A percentile compares a stretch with the other conserved stretches of the same genome.
Evolutionary conservation across 2,888 invertebrate genomes (phyloP).

Genomic region (Andrena dorsata): DNA sequence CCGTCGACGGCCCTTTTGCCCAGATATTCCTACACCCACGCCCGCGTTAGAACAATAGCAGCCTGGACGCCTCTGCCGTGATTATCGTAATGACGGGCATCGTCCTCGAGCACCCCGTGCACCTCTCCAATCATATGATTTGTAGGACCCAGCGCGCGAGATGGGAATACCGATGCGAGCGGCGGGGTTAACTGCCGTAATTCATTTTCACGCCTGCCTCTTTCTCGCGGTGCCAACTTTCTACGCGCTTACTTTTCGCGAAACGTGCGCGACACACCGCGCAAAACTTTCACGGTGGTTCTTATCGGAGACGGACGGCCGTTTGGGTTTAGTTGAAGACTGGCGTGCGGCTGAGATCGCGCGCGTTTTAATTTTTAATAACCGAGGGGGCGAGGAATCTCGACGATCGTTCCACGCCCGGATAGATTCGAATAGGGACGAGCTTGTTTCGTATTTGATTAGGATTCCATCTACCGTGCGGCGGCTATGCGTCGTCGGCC

Average conservation of each 20-base stretch:
- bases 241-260: slow-evolving; percentile 44
- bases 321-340: too few relatives aligned
- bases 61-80: slow-evolving; percentile 58
- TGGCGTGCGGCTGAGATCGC: too few relatives aligned
- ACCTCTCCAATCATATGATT: slow-evolving; percentile 61
- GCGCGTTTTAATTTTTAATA: background rate
- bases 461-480: slow-evolving; percentile 63
- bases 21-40: slow-evolving; percentile 64
- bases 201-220: slow-evolving; percentile 52
- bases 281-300: slow-evolving; percentile 45
- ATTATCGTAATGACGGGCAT: slow-evolving; percentile 67
- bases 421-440: slow-evolving; percentile 56
- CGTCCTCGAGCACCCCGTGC: slow-evolving; percentile 38
- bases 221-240: slow-evolving; percentile 43
- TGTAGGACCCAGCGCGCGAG: slow-evolving; percentile 37
- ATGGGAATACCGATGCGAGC: slow-evolving; percentile 20
- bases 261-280: slow-evolving; percentile 2
- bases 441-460: slow-evolving; percentile 72
- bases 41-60: slow-evolving; percentile 65
- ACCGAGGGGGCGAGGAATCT: background rate
- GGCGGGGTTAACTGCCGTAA: slow-evolving; percentile 44
- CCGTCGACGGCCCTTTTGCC: slow-evolving; percentile 7
- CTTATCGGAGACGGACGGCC: slow-evolving; percentile 9
- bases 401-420: slow-evolving; percentile 2
- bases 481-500: slow-evolving; percentile 53